These are phyloP conservation scores for Metopolophium dirhodum DNA, from an alignment of 1,140 invertebrate species.

Conservation along the genomic window DNA sequence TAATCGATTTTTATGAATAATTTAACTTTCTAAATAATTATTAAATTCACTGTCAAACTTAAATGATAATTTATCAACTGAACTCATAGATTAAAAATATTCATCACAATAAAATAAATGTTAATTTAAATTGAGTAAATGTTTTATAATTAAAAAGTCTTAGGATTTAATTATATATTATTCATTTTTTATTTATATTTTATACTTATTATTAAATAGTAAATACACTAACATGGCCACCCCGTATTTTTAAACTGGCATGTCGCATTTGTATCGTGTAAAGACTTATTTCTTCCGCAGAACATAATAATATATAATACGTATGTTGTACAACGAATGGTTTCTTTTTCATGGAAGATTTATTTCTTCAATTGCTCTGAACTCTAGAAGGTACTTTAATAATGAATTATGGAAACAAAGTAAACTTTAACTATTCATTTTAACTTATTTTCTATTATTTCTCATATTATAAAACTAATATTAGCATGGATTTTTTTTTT, in stretches of 20 bases:
- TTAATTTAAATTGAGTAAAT: neutral
- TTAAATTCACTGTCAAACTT: neutral
- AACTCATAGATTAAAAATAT: neutral
- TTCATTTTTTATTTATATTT: neutral
- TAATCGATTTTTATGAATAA: neutral
- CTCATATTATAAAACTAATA: neutral
- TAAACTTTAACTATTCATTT: neutral
- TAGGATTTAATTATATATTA: neutral
- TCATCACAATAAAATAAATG: neutral
- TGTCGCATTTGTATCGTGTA: neutral
- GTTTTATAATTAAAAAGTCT: neutral
- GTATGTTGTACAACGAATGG: slow-evolving; percentile 2
- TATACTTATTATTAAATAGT: neutral
- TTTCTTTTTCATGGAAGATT: neutral
- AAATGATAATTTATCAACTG: neutral
- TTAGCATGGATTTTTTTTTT: neutral
- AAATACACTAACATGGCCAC: neutral
- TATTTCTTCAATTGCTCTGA: neutral
- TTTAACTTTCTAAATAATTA: neutral
- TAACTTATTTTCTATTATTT: neutral
- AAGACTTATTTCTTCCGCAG: neutral
- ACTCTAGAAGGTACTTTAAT: neutral
- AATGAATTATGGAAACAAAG: slow-evolving; percentile 15
- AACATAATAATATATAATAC: neutral
- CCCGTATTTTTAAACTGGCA: neutral